A percentile compares a stretch with the other conserved stretches of the same genome.
Conservation (phyloP, 2,888 invertebrate genomes). For the Nomada fucata region DNA sequence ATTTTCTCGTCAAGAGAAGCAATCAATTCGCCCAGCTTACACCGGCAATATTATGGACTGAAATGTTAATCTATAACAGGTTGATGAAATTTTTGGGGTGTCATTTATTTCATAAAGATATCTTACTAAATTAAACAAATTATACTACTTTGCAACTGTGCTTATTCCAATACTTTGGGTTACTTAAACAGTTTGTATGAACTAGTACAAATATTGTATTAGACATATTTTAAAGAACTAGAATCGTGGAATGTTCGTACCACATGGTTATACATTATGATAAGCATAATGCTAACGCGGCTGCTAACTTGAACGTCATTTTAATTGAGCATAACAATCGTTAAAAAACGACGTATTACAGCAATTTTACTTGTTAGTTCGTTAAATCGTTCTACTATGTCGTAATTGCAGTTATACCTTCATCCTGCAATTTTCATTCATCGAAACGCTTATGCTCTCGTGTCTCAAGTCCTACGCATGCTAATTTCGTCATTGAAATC, state of each 20-base stretch:
- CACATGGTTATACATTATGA: no score
- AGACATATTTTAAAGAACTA: no score
- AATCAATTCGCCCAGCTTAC: not conserved
- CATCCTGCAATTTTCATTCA: conserved; percentile 52
- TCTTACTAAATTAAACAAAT: not conserved
- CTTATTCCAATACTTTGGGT: not conserved
- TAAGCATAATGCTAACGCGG: not conserved
- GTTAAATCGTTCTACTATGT: conserved; percentile 42
- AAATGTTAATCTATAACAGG: not conserved
- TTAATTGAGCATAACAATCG: not conserved
- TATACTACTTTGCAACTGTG: not conserved
- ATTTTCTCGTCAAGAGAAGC: not conserved
- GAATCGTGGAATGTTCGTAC: not conserved
- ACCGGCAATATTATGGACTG: not conserved
- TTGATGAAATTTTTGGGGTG: not conserved
- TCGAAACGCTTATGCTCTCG: conserved; percentile 35
- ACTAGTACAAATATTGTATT: no score
- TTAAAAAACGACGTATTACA: conserved; percentile 12
- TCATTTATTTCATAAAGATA: not conserved
- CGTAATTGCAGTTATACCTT: conserved; percentile 44
- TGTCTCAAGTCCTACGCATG: conserved; percentile 18
- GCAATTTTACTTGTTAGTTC: conserved; percentile 19
- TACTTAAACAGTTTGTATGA: no score
- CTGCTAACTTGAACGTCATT: not conserved
- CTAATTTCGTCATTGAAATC: conserved; percentile 10